phyloP scores from a whole-genome alignment of 2,113 vertebrate genomes.

The Onychostruthus taczanowskii region DNA sequence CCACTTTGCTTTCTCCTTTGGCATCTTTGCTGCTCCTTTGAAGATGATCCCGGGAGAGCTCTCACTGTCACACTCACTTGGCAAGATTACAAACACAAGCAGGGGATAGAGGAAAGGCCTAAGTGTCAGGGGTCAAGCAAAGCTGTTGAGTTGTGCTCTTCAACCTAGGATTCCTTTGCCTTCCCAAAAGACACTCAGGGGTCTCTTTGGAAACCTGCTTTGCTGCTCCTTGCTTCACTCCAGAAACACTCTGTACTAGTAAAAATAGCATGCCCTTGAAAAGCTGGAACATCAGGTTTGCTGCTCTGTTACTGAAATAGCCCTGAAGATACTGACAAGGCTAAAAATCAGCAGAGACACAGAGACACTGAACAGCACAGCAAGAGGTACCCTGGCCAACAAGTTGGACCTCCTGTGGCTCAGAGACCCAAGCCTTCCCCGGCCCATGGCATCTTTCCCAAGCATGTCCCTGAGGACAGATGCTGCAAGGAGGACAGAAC shows the following conservation, averaged over 20 bases:
- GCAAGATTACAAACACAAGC: not conserved
- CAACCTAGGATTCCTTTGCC: not conserved
- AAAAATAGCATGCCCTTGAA: not conserved
- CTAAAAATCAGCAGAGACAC: not conserved
- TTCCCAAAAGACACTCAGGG: not conserved
- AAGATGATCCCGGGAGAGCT: not conserved
- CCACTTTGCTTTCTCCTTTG: slow-evolving; percentile 27
- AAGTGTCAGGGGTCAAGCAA: not conserved
- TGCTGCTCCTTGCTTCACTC: not conserved
- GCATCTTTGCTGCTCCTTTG: slow-evolving; percentile 8
- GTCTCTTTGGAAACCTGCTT: not conserved
- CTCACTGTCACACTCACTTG: not conserved
- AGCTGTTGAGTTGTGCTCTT: not conserved
- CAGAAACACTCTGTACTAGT: not conserved
- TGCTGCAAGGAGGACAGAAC: not conserved
- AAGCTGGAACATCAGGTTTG: not conserved
- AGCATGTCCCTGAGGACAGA: not conserved
- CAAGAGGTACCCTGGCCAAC: accelerated
- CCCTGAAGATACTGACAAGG: not conserved
- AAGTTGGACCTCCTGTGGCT: not conserved
- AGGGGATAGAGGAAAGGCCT: not conserved
- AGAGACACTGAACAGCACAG: not conserved
- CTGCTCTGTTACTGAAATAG: not conserved
- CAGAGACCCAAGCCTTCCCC: not conserved
- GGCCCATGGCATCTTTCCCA: not conserved